Conservation (phyloP, 2,113 vertebrate genomes). For the Cromileptes altivelis region DNA sequence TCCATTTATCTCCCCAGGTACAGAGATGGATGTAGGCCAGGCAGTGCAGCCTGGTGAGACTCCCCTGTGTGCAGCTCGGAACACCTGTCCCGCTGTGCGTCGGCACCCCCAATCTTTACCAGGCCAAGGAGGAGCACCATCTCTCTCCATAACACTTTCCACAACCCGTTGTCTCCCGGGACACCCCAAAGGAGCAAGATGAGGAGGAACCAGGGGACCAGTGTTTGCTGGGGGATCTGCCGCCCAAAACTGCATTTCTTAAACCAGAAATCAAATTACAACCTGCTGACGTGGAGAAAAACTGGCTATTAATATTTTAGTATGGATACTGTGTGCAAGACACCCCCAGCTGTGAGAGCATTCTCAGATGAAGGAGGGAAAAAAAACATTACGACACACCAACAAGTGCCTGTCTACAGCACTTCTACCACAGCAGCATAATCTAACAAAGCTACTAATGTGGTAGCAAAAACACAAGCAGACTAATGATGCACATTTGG, state of each 20-base stretch:
- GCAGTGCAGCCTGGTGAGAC: constrained; percentile 70
- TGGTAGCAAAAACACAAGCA: constrained; percentile 19
- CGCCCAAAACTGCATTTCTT: constrained; percentile 74
- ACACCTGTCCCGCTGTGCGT: constrained; percentile 81
- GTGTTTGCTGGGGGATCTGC: constrained; percentile 58
- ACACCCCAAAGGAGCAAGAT: constrained; percentile 51
- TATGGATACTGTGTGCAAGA: constrained; percentile 56
- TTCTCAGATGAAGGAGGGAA: constrained; percentile 6
- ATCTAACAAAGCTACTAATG: constrained; percentile 28
- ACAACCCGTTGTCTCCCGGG: constrained; percentile 56
- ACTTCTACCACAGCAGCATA: constrained; percentile 5
- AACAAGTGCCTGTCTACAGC: constrained; percentile 72
- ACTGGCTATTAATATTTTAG: constrained; percentile 78
- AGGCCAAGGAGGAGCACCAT: constrained; percentile 83
- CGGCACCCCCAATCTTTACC: constrained; percentile 84
- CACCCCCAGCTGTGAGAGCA: constrained; percentile 52
- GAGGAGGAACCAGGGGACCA: constrained; percentile 50
- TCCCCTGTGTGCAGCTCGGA: constrained; percentile 78
- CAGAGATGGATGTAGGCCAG: constrained; percentile 85
- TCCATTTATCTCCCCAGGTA: constrained; percentile 83
- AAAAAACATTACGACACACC: constrained; percentile 48
- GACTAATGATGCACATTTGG: constrained; percentile 36
- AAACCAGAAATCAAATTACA: constrained; percentile 78
- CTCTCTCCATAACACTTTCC: constrained; percentile 63
- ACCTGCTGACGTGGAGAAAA: constrained; percentile 73